Conservation (phyloP, 1,140 invertebrate species). For the Macrotrachela quadricornifera region DNA sequence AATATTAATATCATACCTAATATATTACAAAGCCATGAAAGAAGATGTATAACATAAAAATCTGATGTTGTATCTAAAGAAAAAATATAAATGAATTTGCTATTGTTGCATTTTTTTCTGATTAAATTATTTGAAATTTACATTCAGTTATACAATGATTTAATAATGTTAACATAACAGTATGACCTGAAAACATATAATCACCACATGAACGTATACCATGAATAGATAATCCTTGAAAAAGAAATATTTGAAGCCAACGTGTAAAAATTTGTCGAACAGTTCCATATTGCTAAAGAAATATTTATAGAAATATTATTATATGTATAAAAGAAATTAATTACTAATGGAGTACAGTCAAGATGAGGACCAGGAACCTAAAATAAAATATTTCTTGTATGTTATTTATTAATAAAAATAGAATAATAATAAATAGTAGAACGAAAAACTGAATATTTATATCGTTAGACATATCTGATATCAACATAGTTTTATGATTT, state of each 20-base stretch:
- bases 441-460: too few relatives aligned
- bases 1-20: slow-evolving; percentile 98
- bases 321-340: background rate
- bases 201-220: slow-evolving; percentile 93
- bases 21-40: slow-evolving; percentile 91
- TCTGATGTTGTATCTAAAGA: slow-evolving; percentile 68
- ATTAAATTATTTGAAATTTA: slow-evolving; percentile 38
- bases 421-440: too few relatives aligned
- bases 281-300: background rate
- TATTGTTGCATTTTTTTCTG: background rate
- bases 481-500: too few relatives aligned
- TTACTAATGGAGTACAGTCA: slow-evolving; percentile 1
- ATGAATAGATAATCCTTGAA: slow-evolving; percentile 85
- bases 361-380: slow-evolving; percentile 5
- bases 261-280: background rate
- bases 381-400: too few relatives aligned
- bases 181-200: slow-evolving; percentile 99
- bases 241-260: slow-evolving; percentile 57
- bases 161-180: slow-evolving; percentile 77
- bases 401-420: too few relatives aligned
- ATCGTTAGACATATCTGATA: too few relatives aligned
- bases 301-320: background rate
- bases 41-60: slow-evolving; percentile 73
- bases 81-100: background rate
- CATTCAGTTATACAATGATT: slow-evolving; percentile 99